Evolutionary conservation across 2,113 vertebrate species (phyloP), one percentile per base, ranked within the genome.

Genomic region (Dascyllus trimaculatus): DNA sequence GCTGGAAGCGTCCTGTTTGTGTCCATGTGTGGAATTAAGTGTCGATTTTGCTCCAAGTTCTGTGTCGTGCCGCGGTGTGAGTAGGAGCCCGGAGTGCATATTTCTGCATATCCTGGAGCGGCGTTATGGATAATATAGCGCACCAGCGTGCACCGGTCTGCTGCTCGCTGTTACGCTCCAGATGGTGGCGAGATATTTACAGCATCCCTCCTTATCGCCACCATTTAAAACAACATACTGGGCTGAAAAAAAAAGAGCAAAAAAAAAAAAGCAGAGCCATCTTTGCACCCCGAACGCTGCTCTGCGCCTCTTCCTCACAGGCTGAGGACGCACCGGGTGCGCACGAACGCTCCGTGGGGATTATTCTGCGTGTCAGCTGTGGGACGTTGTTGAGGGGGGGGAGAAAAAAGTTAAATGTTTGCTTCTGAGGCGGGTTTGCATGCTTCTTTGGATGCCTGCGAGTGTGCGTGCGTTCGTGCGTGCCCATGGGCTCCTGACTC

Each of bases 41-140:
- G 65, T 78, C 54, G 51, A 32, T 56, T 69, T n/a, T 46, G 2
- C 60, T 83, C 49, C 17, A 90, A 91, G 91, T 91, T 91, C 0
- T 61, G 71, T 54, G 80, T 80, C 82, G 77, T 86, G 82, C 32
- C 25, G 57, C 32, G 75, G 52, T 67, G 64, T 45, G 79, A 70
- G 71, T 38, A 46, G 74, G 59, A 68, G 80, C 58, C 60, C 52
- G 38, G 67, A 74, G 81, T 69, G 75, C 85, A 85, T 51, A 72
- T 83, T 77, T 79, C n/a, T 81, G 64, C 73, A 86, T 32, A 60
- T 60, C 32, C 77, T 21, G 49, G 26, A 78, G 63, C 60, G 52
- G 71, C 72, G 79, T 78, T 80, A 35, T 70, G 78, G 75, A 71
- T 60, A 68, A 72, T 60, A 78, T 75, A 10, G 38, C 61, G 62